A percentile compares a stretch with the other conserved stretches of the same genome.
These are phyloP conservation scores for Ameiurus melas DNA, from an alignment of 2,113 vertebrate species.

Conservation along the genomic window DNA sequence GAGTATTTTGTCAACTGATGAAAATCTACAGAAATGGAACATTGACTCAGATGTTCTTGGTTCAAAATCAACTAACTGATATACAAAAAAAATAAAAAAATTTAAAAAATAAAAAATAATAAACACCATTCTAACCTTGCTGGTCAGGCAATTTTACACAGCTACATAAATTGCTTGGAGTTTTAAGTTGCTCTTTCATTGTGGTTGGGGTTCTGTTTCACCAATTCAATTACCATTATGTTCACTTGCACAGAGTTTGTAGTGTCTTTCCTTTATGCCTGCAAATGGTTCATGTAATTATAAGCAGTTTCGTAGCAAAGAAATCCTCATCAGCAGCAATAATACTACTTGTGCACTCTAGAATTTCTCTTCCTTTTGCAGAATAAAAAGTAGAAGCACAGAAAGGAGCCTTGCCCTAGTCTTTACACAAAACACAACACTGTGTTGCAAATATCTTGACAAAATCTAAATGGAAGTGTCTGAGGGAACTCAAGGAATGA, in stretches of 20 bases:
- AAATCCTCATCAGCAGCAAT: conserved; percentile 16
- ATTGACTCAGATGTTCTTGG: not conserved
- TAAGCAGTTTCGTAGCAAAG: conserved; percentile 2
- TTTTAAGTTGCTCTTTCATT: conserved; percentile 32
- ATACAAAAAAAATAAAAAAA: not conserved
- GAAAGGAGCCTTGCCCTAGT: conserved; percentile 43
- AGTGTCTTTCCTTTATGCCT: conserved; percentile 5
- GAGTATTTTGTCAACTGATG: conserved; percentile 1
- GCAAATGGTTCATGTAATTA: conserved; percentile 26
- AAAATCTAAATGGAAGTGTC: conserved; percentile 79
- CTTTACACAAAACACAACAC: conserved; percentile 65
- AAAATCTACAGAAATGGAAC: not conserved
- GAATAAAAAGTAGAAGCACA: conserved; percentile 9
- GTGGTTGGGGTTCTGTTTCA: conserved; percentile 14
- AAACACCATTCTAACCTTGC: not conserved
- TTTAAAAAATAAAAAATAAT: not conserved
- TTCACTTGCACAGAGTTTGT: conserved; percentile 29
- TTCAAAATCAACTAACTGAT: not conserved
- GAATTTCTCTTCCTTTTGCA: conserved; percentile 33
- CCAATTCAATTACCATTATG: conserved; percentile 43
- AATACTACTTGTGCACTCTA: not conserved
- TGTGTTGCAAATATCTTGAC: conserved; percentile 74
- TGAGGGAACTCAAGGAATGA: conserved; percentile 59
- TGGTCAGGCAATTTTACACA: not conserved
- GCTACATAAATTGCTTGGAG: not conserved